Conservation (phyloP, 2,113 vertebrate genomes). For the Zosterops japonicus region DNA sequence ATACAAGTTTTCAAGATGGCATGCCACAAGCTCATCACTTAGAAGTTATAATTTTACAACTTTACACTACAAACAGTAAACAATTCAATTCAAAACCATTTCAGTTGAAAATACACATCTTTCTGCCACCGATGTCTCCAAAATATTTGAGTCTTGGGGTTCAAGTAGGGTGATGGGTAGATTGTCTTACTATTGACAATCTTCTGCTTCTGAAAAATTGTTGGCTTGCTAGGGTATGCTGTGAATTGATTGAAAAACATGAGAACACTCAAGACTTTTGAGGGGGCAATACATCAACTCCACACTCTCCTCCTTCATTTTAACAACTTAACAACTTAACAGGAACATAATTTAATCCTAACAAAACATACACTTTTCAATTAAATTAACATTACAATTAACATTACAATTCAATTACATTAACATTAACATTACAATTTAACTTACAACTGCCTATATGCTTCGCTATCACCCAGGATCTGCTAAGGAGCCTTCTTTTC, state of each 20-base stretch:
- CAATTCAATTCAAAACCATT: neutral
- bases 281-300: neutral
- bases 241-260: neutral
- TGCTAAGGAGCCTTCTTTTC: neutral
- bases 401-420: too few species aligned
- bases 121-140: neutral
- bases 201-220: neutral
- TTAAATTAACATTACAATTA: neutral
- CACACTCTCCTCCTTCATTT: neutral
- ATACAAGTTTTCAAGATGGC: neutral
- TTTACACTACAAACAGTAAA: neutral
- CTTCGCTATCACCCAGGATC: neutral
- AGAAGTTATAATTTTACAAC: neutral
- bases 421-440: too few species aligned
- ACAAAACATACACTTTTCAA: neutral
- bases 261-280: neutral
- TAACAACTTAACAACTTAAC: neutral
- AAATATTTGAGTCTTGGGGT: neutral
- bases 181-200: neutral
- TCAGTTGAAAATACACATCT: neutral
- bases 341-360: neutral
- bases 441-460: neutral
- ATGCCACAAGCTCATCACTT: neutral
- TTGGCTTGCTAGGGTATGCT: neutral
- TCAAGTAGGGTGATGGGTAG: neutral